Evolutionary conservation across 2,113 vertebrate species (phyloP).

Genomic region (Pampusana beccarii): DNA sequence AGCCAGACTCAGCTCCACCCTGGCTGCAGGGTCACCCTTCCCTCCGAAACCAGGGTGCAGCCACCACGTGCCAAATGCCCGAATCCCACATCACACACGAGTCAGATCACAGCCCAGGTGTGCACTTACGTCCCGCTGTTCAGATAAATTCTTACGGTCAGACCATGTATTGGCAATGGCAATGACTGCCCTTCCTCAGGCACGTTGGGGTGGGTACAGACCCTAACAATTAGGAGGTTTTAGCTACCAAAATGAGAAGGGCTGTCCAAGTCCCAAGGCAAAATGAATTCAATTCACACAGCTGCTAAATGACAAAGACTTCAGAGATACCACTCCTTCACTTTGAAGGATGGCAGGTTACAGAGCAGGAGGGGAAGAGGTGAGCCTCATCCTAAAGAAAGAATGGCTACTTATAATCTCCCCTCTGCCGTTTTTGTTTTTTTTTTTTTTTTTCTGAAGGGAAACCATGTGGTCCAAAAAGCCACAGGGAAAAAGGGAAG

Average conservation of each 20-base stretch:
- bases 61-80: background rate
- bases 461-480: background rate
- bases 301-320: slow-evolving; percentile 41
- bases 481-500: background rate
- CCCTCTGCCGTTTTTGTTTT: background rate
- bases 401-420: background rate
- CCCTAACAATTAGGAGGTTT: slow-evolving; percentile 32
- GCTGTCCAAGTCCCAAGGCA: background rate
- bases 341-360: slow-evolving; percentile 47
- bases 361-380: slow-evolving; percentile 39
- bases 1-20: background rate
- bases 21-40: background rate
- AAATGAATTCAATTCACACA: slow-evolving; percentile 28
- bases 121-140: background rate
- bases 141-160: background rate
- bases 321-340: slow-evolving; percentile 32
- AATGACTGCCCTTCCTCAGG: background rate
- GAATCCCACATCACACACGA: background rate
- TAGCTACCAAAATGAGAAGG: background rate
- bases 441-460: background rate
- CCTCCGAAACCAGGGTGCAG: background rate
- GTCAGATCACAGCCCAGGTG: background rate
- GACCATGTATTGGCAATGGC: fast-evolving
- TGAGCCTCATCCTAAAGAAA: slow-evolving; percentile 21
- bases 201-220: background rate